A percentile compares a stretch with the other conserved stretches of the same genome.
phyloP scores from a whole-genome alignment of 2,113 vertebrate species.

The Cynopterus brachyotis region DNA sequence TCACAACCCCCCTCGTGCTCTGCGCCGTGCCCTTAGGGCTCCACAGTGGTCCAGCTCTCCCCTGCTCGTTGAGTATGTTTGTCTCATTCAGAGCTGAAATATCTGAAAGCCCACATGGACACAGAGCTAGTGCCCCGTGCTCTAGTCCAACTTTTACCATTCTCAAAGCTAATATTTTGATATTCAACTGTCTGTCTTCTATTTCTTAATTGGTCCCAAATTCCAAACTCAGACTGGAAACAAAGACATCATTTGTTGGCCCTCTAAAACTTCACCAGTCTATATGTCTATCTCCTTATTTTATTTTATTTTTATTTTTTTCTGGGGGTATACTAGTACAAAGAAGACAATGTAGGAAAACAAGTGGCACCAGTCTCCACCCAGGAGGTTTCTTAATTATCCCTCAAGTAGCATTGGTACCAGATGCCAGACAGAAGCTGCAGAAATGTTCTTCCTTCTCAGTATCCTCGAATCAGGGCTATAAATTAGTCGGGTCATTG shows the following conservation, averaged over 20 bases:
- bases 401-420: not conserved
- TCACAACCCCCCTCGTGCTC: not conserved
- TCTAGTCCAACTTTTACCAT: not conserved
- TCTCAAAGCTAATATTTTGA: not conserved
- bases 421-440: not conserved
- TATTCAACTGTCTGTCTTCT: not conserved
- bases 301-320: too few relatives aligned
- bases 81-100: not conserved
- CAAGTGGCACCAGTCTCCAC: not conserved
- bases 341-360: not conserved
- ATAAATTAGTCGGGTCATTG: constrained; percentile 32
- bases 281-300: not conserved
- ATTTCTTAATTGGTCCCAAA: constrained; percentile 46
- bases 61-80: not conserved
- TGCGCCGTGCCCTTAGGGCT: not conserved
- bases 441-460: not conserved
- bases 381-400: not conserved
- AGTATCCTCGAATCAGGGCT: not conserved
- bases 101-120: not conserved
- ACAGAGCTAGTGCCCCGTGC: not conserved
- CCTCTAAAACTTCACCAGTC: not conserved
- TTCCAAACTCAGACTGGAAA: not conserved
- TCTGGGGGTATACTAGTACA: not conserved
- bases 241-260: not conserved
- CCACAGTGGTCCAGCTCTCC: not conserved